Percentiles rank a stretch among this genome's conserved stretches.
phyloP scores from a whole-genome alignment of 2,888 invertebrate species.

The Dicranocentrus wangi region DNA sequence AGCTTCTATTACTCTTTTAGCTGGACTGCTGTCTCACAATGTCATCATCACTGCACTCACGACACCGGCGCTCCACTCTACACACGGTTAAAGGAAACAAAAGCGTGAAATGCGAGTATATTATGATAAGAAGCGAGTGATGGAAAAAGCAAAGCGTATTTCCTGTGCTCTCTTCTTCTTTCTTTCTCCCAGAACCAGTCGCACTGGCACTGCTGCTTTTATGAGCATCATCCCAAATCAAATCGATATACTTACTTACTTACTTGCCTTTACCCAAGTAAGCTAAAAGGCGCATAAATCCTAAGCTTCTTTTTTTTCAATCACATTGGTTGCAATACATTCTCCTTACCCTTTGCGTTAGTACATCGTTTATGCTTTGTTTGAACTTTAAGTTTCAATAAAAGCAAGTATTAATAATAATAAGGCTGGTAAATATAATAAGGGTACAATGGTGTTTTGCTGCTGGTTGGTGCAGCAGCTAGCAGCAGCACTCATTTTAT shows the following conservation, averaged over 20 bases:
- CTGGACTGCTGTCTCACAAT: too few relatives aligned
- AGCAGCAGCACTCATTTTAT: too few relatives aligned
- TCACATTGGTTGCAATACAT: too few relatives aligned
- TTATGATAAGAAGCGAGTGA: slow-evolving; percentile 71
- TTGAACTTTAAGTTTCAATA: slow-evolving; percentile 29
- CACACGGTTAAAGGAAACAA: slow-evolving; percentile 60
- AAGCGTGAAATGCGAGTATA: slow-evolving; percentile 71
- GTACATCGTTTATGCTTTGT: slow-evolving; percentile 5
- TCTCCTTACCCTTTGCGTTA: too few relatives aligned
- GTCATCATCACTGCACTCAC: not conserved
- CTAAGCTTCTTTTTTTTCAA: too few relatives aligned
- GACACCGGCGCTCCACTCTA: not conserved
- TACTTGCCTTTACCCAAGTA: too few relatives aligned
- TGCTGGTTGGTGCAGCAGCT: slow-evolving; percentile 1
- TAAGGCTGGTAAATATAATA: not conserved
- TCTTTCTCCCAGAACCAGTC: slow-evolving; percentile 50
- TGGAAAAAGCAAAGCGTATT: slow-evolving; percentile 68
- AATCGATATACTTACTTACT: too few relatives aligned
- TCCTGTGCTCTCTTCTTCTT: slow-evolving; percentile 64
- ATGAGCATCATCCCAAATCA: not conserved
- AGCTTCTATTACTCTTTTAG: too few relatives aligned
- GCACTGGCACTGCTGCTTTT: not conserved
- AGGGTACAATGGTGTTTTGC: not conserved
- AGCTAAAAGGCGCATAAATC: too few relatives aligned
- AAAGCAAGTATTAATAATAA: slow-evolving; percentile 25